Base-by-base conservation (phyloP, 2,888 invertebrate species). In the Daptonema setosum region DNA sequence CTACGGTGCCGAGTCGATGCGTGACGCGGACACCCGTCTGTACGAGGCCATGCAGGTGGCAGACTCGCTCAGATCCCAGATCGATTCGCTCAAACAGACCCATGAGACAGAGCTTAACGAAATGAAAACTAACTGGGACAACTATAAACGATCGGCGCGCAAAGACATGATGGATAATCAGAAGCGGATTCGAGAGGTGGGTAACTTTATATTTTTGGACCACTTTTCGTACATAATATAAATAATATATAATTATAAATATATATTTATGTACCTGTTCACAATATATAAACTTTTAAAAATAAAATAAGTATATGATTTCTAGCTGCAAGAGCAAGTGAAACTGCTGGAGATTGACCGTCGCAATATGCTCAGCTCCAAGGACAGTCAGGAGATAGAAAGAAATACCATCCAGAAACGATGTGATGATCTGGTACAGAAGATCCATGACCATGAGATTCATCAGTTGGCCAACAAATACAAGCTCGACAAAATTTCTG, bases 381-480 rank as follows among this genome's bases (percentile, higher is more conserved):
- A 64, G 56, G 63, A 63, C 28, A 61, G 60, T 56, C 57, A 63
- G 45, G 59, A 57, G 17, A 55, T 24, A 28, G 61, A 62, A 1
- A 24, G 60, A 20, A 54, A 26, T 20, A 14, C 29, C 28, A 30
- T 26, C 26, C 30, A 35, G 50, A 35, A 35, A 8, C 8, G 17
- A 35, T 35, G 35, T 17, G 66, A 68, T 55, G 56, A 66, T 2
- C 62, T 69, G 25, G 61, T 67, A 56, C 67, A 68, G 57, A 57
- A 62, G 8, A 63, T 69, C 8, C 68, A 69, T 51, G 61, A 68
- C 57, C 56, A 61, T 8, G 69, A 69, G 56, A 63, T 69, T 11
- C 66, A 68, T 56, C 67, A 67, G 53, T 59, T 69, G 22, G 67
- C 69, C 30, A 60, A 68, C 51, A 68, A 68, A 56, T 69, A 69